Evolutionary conservation across 37 sponge, comb jelly and placozoan species (phyloP).

Genomic region (Ephydatia muelleri): DNA sequence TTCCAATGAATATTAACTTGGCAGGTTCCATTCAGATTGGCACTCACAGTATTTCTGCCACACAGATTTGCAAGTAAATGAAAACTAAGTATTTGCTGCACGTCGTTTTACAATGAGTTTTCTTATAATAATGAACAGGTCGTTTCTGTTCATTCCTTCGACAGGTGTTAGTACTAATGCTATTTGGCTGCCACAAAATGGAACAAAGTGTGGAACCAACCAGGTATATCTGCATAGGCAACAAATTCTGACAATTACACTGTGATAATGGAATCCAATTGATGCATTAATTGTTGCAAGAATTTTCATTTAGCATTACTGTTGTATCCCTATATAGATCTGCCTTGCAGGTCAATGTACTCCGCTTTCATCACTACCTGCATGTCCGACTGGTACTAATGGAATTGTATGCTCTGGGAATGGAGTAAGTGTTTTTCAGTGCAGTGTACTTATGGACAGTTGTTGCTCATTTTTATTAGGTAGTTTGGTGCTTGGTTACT

Average conservation of each 20-base stretch:
- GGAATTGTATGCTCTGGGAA: not conserved
- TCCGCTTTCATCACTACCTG: not conserved
- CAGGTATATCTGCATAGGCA: not conserved
- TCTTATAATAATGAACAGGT: not conserved
- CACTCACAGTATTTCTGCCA: not conserved
- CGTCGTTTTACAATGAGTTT: not conserved
- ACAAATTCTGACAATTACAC: no score
- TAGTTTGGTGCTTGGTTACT: no score
- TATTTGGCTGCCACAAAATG: not conserved
- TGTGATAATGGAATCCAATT: no score
- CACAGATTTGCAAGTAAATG: not conserved
- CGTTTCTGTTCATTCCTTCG: not conserved
- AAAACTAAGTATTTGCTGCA: not conserved
- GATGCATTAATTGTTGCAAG: not conserved
- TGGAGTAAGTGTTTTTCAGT: not conserved
- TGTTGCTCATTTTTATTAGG: no score
- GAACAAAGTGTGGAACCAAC: not conserved
- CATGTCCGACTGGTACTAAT: not conserved
- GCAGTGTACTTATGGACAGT: no score
- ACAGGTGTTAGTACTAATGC: not conserved
- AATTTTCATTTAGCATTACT: not conserved
- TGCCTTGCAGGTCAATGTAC: not conserved
- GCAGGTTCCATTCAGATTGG: not conserved
- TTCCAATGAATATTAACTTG: not conserved
- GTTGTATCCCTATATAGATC: not conserved